Evolutionary conservation across 2,888 invertebrate genomes (phyloP), one percentile per base, ranked within the genome.

Genomic region (Luperina nickerlii): DNA sequence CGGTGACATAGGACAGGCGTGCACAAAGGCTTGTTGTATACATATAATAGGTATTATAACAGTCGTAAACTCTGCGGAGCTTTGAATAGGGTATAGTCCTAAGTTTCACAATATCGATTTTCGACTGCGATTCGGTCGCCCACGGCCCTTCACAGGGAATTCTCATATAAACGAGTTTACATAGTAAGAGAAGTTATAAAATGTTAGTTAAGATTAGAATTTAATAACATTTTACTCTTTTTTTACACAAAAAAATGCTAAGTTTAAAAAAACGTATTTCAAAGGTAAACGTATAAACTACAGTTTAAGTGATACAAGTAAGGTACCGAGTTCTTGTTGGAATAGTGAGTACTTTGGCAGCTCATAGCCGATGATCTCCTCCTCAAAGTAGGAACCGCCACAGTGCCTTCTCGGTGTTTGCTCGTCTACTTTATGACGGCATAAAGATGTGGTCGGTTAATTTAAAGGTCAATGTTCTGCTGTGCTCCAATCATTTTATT

Each of bases 71-170:
- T 90, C 88, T 79, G 83, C 87, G 71, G 78, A 84, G 90, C 87
- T 91, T 87, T 91, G 90, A 92, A 92, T 90, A 90, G 89, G 86
- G 88, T 89, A 48, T 88, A 88, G 89, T 89, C 83, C 89, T 89
- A 90, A 91, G 87, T 92, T 92, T 91, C 89, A 88, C 89, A 84
- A 84, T 92, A 93, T 93, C 89, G 93, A 93, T 92, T 93, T 84
- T 84, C 45, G 69, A 78, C 74, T 85, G 80, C 73, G 73, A 85
- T 79, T 89, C 78, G 74, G 67, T 73, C 74, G 71, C 72, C 80
- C 68, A 72, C 78, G 77, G 20, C 65, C 68, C 63, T n/a, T 24
- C 27, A 60, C 60, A 45, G 45, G 20, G 51, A 74, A 63, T 74
- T 67, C 63, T 76, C 76, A 77, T 78, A 66, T 78, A 66, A 5